A percentile compares a stretch with the other conserved stretches of the same genome.
phyloP scores from a whole-genome alignment of 2,888 invertebrate genomes.

The Caenorhabditis sulstoni region DNA sequence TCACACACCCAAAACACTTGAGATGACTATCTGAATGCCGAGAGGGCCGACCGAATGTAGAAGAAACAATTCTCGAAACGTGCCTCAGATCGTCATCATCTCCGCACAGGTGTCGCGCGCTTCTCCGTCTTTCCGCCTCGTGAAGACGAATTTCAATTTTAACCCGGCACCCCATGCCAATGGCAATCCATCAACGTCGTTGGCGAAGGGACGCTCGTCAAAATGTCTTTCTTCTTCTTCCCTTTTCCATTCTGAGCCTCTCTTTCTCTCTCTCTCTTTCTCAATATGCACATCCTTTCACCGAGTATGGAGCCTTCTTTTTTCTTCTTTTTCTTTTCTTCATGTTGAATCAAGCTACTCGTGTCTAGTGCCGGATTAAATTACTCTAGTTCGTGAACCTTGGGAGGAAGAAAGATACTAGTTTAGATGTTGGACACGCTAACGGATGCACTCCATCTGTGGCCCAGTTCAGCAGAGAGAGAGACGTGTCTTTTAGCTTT shows the following conservation, averaged over 20 bases:
- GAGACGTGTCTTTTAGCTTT: neutral
- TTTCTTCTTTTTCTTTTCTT: conserved; percentile 18
- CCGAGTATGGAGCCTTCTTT: conserved; percentile 4
- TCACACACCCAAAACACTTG: conserved; percentile 39
- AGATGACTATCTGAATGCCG: conserved; percentile 16
- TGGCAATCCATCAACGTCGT: neutral
- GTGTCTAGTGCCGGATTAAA: conserved; percentile 24
- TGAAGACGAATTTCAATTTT: no score
- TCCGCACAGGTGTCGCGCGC: conserved; percentile 27
- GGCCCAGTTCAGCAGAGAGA: neutral
- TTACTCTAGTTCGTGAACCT: conserved; percentile 11
- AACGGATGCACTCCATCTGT: conserved; percentile 15
- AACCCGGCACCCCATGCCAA: conserved; percentile 9
- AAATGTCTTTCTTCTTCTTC: neutral
- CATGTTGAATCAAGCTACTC: neutral
- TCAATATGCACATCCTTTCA: conserved; percentile 24
- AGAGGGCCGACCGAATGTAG: neutral
- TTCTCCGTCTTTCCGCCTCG: neutral
- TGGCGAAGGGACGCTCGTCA: neutral
- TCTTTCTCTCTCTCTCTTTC: conserved; percentile 5
- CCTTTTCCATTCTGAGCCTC: conserved; percentile 3
- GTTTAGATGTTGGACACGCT: neutral
- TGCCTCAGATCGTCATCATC: conserved; percentile 32
- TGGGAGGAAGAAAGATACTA: neutral
- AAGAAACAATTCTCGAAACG: conserved; percentile 29